These are phyloP conservation scores for Chelon auratus DNA, from an alignment of 2,797 vertebrate genomes.

Conservation along the genomic window DNA sequence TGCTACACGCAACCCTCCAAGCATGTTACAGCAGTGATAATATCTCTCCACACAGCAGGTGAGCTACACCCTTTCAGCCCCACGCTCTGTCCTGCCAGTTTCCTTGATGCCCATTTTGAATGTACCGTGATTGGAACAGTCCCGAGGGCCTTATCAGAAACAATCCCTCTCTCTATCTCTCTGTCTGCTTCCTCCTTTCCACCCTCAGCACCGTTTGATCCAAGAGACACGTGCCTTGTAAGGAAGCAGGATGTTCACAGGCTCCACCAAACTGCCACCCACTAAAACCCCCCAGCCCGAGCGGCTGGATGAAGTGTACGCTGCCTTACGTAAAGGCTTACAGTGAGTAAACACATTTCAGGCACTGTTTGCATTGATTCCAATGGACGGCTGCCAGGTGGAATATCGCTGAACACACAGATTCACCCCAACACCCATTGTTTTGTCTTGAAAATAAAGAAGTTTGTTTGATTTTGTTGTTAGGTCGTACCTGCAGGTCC, in stretches of 20 bases:
- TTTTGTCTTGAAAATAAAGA: not conserved
- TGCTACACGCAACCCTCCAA: conserved; percentile 50
- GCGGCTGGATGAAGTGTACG: conserved; percentile 92
- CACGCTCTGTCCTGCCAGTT: not conserved
- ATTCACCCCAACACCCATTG: not conserved
- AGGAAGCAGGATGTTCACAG: conserved; percentile 96
- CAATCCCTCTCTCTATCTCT: conserved; percentile 22
- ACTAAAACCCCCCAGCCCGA: conserved; percentile 94
- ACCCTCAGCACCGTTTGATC: conserved; percentile 75
- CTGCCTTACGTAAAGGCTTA: conserved; percentile 91
- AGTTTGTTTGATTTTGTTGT: conserved; percentile 14
- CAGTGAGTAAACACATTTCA: conserved; percentile 85
- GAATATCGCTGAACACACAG: conserved; percentile 16
- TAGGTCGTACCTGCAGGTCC: conserved; percentile 93
- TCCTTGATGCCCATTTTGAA: conserved; percentile 12
- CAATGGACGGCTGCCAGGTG: conserved; percentile 26
- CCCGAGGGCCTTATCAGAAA: conserved; percentile 40
- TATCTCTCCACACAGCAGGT: conserved; percentile 84
- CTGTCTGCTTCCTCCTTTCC: conserved; percentile 6
- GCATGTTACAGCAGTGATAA: conserved; percentile 79
- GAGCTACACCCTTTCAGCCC: conserved; percentile 36
- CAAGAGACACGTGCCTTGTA: conserved; percentile 87
- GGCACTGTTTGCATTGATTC: conserved; percentile 28
- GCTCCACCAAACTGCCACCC: conserved; percentile 91
- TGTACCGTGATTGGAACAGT: conserved; percentile 14